Conservation (phyloP, 2,888 invertebrate genomes). For the Oxyteleia sp. region DNA sequence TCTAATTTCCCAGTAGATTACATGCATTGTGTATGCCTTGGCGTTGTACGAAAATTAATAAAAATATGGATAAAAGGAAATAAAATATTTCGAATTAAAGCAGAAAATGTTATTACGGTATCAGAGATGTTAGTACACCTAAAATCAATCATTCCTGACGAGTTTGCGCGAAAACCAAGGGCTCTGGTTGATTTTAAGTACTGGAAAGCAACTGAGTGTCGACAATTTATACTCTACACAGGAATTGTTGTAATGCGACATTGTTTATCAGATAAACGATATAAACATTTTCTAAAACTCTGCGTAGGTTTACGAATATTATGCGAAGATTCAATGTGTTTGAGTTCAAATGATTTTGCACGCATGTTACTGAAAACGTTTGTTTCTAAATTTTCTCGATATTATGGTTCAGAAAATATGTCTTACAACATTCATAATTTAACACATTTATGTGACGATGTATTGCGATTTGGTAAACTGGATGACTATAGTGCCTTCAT, state of each 20-base stretch:
- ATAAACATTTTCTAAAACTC: constrained; percentile 74
- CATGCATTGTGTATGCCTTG: constrained; percentile 11
- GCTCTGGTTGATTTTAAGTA: constrained; percentile 36
- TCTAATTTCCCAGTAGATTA: constrained; percentile 7
- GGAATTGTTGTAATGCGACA: constrained; percentile 75
- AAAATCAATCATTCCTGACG: constrained; percentile 7
- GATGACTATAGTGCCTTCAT: constrained; percentile 2
- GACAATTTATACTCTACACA: constrained; percentile 75
- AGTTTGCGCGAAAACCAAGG: constrained; percentile 14
- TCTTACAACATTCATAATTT: neutral
- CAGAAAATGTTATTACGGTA: neutral
- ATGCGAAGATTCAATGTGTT: constrained; percentile 22
- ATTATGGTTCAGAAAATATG: neutral
- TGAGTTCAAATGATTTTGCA: constrained; percentile 31
- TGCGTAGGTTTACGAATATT: constrained; percentile 74
- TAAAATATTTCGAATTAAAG: neutral
- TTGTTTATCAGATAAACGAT: constrained; percentile 58
- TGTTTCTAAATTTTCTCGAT: constrained; percentile 10
- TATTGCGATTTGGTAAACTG: neutral
- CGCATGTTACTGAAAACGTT: constrained; percentile 45
- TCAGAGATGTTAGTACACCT: constrained; percentile 1
- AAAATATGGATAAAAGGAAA: neutral
- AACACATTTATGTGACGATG: constrained; percentile 1
- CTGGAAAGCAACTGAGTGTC: constrained; percentile 77
- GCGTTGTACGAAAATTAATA: constrained; percentile 6